Evolutionary conservation across 2,888 invertebrate genomes (phyloP).

Genomic region (Tetanocera ferruginea): DNA sequence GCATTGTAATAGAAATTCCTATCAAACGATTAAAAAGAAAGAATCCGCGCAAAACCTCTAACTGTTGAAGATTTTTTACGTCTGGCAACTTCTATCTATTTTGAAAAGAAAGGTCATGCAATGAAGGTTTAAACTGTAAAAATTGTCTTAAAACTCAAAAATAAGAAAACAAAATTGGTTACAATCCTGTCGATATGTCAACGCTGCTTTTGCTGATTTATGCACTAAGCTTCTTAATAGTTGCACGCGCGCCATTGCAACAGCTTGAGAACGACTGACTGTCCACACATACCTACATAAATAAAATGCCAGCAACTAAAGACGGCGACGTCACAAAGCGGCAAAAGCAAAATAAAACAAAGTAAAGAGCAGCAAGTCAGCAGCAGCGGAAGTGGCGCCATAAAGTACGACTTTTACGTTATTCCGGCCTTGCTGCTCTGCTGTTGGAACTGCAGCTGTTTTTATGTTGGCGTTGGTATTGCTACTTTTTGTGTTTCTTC

Average conservation of each 20-base stretch:
- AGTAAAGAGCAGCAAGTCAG: neutral
- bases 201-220: too few species aligned
- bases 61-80: too few species aligned
- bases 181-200: too few species aligned
- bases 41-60: too few species aligned
- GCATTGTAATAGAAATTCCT: too few species aligned
- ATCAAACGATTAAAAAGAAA: too few species aligned
- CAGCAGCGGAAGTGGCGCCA: slow-evolving; percentile 1
- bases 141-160: too few species aligned
- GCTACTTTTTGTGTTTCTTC: neutral
- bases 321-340: neutral
- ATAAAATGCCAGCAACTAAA: neutral
- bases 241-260: neutral
- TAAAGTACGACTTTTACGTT: neutral
- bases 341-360: neutral
- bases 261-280: slow-evolving; percentile 6
- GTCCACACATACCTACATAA: neutral
- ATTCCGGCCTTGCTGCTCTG: neutral
- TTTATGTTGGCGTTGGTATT: neutral
- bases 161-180: too few species aligned
- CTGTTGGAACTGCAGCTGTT: neutral
- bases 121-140: too few species aligned
- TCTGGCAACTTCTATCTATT: too few species aligned
- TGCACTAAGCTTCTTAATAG: neutral
- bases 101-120: too few species aligned